Base-by-base conservation (phyloP, 2,113 vertebrate genomes). In the Phalacrocorax pelagicus region DNA sequence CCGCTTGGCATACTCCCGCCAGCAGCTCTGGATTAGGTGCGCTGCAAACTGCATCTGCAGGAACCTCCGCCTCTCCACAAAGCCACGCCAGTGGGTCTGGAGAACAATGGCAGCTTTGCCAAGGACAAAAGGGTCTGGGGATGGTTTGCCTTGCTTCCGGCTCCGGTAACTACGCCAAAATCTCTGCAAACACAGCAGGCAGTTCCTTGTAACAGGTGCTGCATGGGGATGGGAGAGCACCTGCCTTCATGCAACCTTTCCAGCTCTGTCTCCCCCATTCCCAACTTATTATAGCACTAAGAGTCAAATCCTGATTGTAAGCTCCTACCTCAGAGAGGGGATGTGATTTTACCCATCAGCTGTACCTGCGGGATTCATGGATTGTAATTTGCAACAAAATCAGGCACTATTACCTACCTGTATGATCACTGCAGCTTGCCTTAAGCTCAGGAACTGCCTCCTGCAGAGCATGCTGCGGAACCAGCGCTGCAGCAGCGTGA, bases 11-110 rank as follows among this genome's bases (percentile, higher is more conserved):
- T 89, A 95, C 32, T 96, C 94, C 91, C 98, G 98, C 99, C 99
- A 99, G n/a, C 93, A 98, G 89, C 94, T 98, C 98, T 99, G 99
- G 75, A 99, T 98, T 57, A 99, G 91, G 15, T 98, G 42, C 24
- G 98, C 98, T 3, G 99, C 99, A 13, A 97, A 81, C 30, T 97
- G 98, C 96, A 99, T 98, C 87, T 98, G 98, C 88, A 98, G 91
- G 91, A 98, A 98, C 40, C 90, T 97, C 10, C 97, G 98, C 44
- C 98, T 98, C 82, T 97, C 98, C 81, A 97, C 79, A 34, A 98
- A 98, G 40, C 99, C 98, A 73, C 99, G 98, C 99, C 99, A 99
- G 92, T 98, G 98, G 3, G 97, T 95, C 95, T 99, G 99, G 34
- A 99, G 98, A 54, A 98, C 66, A 38, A 98, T 3, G 1, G 98